These are phyloP conservation scores for Lota lota DNA, from an alignment of 2,113 vertebrate genomes.

Conservation along the genomic window DNA sequence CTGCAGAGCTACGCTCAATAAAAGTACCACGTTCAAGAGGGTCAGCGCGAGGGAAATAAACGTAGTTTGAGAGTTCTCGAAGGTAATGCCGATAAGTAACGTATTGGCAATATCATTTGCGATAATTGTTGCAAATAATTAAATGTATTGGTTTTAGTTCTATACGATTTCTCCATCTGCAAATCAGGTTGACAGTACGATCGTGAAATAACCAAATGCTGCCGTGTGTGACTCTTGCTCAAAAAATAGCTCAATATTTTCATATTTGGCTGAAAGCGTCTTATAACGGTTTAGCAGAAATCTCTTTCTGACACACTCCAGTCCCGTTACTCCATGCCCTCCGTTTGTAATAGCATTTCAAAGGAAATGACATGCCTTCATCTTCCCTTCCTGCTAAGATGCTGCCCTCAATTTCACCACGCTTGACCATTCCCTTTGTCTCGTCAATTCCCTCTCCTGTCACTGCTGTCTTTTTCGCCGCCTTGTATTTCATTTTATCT, in stretches of 20 bases:
- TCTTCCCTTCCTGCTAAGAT: too few species aligned
- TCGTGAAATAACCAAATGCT: too few species aligned
- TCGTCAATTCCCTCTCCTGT: constrained; percentile 42
- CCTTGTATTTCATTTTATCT: constrained; percentile 18
- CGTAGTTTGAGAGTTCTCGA: too few species aligned
- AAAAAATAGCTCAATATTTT: not conserved
- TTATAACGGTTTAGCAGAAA: constrained; percentile 15
- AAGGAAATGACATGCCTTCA: constrained; percentile 26
- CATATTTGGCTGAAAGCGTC: not conserved
- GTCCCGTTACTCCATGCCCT: constrained; percentile 33
- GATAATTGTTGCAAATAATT: too few species aligned
- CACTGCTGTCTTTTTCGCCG: constrained; percentile 35
- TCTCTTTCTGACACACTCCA: not conserved
- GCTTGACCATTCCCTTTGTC: constrained; percentile 42
- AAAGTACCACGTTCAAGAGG: too few species aligned
- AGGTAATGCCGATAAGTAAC: too few species aligned
- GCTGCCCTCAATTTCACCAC: constrained; percentile 64
- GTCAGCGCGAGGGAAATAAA: too few species aligned
- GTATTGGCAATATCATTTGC: too few species aligned
- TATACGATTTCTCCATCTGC: too few species aligned
- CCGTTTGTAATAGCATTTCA: constrained; percentile 30
- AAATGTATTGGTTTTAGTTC: too few species aligned
- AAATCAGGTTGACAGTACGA: too few species aligned
- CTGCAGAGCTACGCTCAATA: too few species aligned
- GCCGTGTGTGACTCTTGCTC: not conserved